Evolutionary conservation across 1,140 invertebrate species (phyloP).

Genomic region (Oedothorax gibbosus): DNA sequence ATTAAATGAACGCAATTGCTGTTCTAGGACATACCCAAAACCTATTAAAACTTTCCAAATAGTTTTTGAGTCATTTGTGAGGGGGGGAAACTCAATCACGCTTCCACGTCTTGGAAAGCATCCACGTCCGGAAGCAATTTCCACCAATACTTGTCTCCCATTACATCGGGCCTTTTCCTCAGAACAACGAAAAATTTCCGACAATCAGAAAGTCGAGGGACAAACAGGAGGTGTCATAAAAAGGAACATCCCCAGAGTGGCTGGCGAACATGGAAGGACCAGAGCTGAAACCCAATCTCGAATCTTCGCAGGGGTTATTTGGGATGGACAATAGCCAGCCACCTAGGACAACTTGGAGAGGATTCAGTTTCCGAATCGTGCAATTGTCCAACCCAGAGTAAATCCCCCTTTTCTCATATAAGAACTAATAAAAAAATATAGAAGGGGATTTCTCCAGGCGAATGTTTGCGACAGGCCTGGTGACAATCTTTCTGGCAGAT

Average conservation of each 20-base stretch:
- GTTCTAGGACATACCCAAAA: no score
- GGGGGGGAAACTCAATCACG: no score
- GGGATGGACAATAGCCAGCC: slow-evolving; percentile 50
- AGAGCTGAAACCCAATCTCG: slow-evolving; percentile 36
- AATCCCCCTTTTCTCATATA: slow-evolving; percentile 24
- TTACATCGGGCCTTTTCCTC: background rate
- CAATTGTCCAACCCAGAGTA: slow-evolving; percentile 48
- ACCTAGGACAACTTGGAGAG: slow-evolving; percentile 1
- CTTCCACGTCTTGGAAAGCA: no score
- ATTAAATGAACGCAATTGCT: no score
- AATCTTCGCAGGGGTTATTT: slow-evolving; percentile 39
- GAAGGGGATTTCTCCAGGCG: slow-evolving; percentile 15
- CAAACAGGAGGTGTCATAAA: slow-evolving; percentile 58
- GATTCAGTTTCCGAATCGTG: slow-evolving; percentile 43
- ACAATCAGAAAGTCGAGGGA: slow-evolving; percentile 47
- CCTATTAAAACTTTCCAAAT: no score
- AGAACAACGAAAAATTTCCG: slow-evolving; percentile 20
- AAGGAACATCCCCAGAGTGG: slow-evolving; percentile 35
- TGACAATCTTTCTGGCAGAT: slow-evolving; percentile 58
- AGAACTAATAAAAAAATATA: slow-evolving; percentile 3
- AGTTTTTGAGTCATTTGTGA: no score
- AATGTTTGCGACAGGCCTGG: slow-evolving; percentile 51
- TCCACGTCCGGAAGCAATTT: background rate
- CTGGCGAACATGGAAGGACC: slow-evolving; percentile 29
- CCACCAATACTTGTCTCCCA: slow-evolving; percentile 25